These are phyloP conservation scores for Iguana delicatissima DNA, from an alignment of 2,797 vertebrate genomes.

Conservation along the genomic window DNA sequence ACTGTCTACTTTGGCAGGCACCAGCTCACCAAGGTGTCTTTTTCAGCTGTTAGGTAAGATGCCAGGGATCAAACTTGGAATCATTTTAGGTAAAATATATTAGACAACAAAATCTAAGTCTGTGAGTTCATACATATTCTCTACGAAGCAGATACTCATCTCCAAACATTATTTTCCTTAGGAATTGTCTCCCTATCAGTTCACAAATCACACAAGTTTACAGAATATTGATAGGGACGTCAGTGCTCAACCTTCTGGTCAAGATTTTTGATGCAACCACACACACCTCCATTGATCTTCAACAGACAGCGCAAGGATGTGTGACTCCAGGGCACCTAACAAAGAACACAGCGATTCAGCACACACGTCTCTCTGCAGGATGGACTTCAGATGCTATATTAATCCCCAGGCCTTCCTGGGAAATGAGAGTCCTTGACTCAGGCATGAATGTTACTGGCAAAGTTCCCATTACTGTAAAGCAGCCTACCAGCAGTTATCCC, in stretches of 20 bases:
- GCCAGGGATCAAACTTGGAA: background rate
- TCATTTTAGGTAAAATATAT: background rate
- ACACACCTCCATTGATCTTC: constrained; percentile 19
- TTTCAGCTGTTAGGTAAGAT: background rate
- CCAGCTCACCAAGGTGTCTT: constrained; percentile 5
- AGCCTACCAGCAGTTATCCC: constrained; percentile 66
- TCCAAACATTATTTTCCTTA: background rate
- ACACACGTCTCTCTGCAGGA: constrained; percentile 50
- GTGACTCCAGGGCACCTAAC: constrained; percentile 14
- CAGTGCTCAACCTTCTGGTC: constrained; percentile 24
- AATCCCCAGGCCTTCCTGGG: constrained; percentile 67
- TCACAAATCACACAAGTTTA: background rate
- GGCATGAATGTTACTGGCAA: constrained; percentile 70
- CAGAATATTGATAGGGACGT: background rate
- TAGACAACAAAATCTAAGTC: background rate
- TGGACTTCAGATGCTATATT: constrained; percentile 59
- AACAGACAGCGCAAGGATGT: background rate
- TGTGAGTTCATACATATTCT: background rate
- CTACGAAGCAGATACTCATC: background rate
- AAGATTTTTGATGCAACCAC: constrained; percentile 38
- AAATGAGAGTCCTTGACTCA: constrained; percentile 75
- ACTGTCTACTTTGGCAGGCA: constrained; percentile 1
- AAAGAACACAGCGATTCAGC: constrained; percentile 30
- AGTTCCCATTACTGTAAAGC: constrained; percentile 70
- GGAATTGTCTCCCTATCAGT: background rate